Base-by-base conservation (phyloP, 2,113 vertebrate genomes). In the Isurus oxyrinchus region DNA sequence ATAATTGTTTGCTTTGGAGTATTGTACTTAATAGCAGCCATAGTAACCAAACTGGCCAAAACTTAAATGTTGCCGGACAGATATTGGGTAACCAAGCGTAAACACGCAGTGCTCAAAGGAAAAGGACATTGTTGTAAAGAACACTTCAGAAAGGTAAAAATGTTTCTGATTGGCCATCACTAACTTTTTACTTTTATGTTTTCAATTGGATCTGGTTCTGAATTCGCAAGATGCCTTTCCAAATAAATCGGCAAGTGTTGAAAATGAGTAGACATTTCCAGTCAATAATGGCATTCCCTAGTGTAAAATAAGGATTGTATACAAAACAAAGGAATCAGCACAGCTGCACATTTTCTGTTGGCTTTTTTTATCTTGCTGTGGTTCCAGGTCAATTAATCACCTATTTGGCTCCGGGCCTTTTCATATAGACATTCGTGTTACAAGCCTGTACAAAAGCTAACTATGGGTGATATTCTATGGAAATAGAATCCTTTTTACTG, bases 21-120 rank as follows among this genome's bases (percentile, higher is more conserved):
- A 31, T n/a, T 94, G n/a, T 40, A 40, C 25, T 21, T 21, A 44
- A 44, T 6, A 44, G 40, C 40, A 44, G 61, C 40, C 61, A 67
- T 94, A 10, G 63, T 94, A 67, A 94, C 93, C 61, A 67, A 95
- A 95, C 40, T 95, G n/a, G 40, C 23, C 93, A 66, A 94, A 49
- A 49, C n/a, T 95, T 67, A 44, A 95, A 66, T 67, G 61, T 95
- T 67, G 61, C 53, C 49, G 49, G 55, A 88, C 86, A 88, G 13
- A 13, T 94, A 35, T 95, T 67, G 93, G 93, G 25, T 3, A 4
- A 67, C 35, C 1, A 13, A 4, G 2, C 0, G 25, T 23, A 10
- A 27, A 13, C 40, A 5, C 13, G 6, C 35, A 61, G 59, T 66
- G 10, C 27, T 63, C 35, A 69, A 69, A 69, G 11, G 57, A 93